These are phyloP conservation scores for Macaria liturata DNA, from an alignment of 2,888 invertebrate genomes.

Conservation along the genomic window DNA sequence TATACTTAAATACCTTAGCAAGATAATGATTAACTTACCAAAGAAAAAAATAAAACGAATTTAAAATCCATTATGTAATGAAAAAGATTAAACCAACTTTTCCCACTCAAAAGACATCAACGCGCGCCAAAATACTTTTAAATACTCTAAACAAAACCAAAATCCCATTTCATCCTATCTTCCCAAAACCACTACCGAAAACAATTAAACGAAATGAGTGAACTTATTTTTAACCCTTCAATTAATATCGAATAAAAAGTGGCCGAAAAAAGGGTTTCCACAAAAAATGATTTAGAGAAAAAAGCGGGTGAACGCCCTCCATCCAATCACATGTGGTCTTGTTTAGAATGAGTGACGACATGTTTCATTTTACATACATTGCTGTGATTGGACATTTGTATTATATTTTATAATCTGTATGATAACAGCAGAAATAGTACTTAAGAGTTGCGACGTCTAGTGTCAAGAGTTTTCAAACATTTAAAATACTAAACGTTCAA, in stretches of 20 bases:
- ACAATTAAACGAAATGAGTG: slow-evolving; percentile 71
- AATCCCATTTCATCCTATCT: not conserved
- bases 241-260: slow-evolving; percentile 69
- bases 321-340: slow-evolving; percentile 47
- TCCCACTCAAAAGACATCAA: slow-evolving; percentile 13
- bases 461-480: no score
- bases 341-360: slow-evolving; percentile 2
- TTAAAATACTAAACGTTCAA: no score
- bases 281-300: slow-evolving; percentile 51
- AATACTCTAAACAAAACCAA: slow-evolving; percentile 20
- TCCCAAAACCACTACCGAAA: slow-evolving; percentile 28
- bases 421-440: no score
- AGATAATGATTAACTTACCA: no score
- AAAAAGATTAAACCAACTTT: no score
- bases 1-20: no score
- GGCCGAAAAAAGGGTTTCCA: slow-evolving; percentile 58
- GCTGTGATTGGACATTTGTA: not conserved
- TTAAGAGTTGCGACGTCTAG: no score
- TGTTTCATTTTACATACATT: slow-evolving; percentile 15
- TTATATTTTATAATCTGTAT: not conserved
- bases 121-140: slow-evolving; percentile 2
- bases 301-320: slow-evolving; percentile 69
- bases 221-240: slow-evolving; percentile 61
- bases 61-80: no score
- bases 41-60: no score